These are phyloP conservation scores for Calameuta idolon DNA, from an alignment of 2,888 invertebrate genomes.

Conservation along the genomic window DNA sequence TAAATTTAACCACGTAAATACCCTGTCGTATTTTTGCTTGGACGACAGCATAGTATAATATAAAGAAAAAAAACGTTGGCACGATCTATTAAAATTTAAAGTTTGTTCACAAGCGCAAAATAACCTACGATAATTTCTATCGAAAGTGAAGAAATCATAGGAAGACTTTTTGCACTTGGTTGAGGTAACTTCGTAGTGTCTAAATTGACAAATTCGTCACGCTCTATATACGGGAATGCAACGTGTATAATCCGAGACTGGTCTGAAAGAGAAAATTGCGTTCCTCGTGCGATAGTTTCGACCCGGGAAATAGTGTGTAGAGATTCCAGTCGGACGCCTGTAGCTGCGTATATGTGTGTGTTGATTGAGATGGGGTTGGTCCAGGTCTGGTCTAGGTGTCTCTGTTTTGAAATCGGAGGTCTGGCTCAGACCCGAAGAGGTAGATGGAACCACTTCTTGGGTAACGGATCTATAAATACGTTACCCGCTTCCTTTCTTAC, in stretches of 20 bases:
- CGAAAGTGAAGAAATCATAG: neutral
- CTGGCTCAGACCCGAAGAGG: neutral
- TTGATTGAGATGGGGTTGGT: neutral
- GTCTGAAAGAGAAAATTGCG: neutral
- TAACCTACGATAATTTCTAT: neutral
- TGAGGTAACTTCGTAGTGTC: neutral
- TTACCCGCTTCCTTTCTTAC: conserved; percentile 1
- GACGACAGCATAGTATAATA: neutral
- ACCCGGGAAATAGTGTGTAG: neutral
- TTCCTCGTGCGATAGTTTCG: neutral
- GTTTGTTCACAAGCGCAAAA: neutral
- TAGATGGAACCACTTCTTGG: conserved; percentile 30
- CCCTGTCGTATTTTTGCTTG: neutral
- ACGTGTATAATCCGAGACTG: neutral
- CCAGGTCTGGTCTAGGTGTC: neutral
- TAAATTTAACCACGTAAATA: neutral
- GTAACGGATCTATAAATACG: neutral
- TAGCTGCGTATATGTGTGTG: neutral
- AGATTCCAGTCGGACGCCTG: neutral
- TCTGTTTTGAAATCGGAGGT: neutral
- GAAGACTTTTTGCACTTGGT: neutral
- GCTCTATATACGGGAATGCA: neutral
- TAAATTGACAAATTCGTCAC: neutral
- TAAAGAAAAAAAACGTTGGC: neutral
- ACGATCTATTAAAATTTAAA: neutral